phyloP scores from a whole-genome alignment of 2,113 vertebrate genomes.

The Lipotes vexillifer region DNA sequence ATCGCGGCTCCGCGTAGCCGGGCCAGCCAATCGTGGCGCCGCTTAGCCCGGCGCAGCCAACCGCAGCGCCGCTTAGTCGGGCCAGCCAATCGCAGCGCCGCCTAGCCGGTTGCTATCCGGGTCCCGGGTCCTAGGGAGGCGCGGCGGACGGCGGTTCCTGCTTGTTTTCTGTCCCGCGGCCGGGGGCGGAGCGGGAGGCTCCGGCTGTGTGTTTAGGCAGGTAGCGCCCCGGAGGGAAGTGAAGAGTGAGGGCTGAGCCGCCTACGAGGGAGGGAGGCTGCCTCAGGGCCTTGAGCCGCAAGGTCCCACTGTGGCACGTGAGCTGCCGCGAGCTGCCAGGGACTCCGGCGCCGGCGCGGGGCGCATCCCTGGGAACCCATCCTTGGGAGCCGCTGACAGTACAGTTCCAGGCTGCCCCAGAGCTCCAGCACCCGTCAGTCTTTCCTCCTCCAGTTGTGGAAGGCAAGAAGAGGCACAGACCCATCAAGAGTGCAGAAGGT shows the following conservation, averaged over 20 bases:
- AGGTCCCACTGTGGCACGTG: conserved; percentile 36
- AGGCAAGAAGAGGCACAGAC: neutral
- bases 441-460: neutral
- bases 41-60: conserved; percentile 23
- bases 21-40: conserved; percentile 72
- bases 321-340: neutral
- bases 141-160: conserved; percentile 70
- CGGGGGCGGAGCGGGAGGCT: conserved; percentile 51
- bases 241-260: conserved; percentile 33
- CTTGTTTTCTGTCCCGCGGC: conserved; percentile 72
- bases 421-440: neutral
- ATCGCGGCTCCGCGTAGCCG: conserved; percentile 61
- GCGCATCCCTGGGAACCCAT: neutral
- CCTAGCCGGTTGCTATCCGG: conserved; percentile 75
- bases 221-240: conserved; percentile 65
- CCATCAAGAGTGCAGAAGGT: too few relatives aligned
- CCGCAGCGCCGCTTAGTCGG: conserved; percentile 59
- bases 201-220: conserved; percentile 77
- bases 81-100: conserved; percentile 73
- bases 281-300: conserved; percentile 38
- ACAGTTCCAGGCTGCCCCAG: neutral
- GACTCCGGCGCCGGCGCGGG: neutral
- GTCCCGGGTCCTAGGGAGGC: neutral
- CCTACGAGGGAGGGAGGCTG: neutral
- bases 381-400: neutral